phyloP scores from a whole-genome alignment of 2,797 vertebrate species.

The Babyrousa celebensis region DNA sequence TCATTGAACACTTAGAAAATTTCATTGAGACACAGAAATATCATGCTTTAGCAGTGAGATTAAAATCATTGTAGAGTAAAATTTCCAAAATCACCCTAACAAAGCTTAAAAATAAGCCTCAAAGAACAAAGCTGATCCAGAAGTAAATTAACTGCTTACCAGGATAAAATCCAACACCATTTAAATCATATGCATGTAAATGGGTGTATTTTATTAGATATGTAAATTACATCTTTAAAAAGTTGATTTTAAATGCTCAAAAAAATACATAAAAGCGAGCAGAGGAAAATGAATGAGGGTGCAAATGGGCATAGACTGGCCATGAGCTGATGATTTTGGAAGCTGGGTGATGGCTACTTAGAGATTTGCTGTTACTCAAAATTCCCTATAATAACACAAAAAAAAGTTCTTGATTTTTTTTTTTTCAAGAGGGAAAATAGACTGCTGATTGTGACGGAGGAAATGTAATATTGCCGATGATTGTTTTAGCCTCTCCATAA shows the following conservation, averaged over 20 bases:
- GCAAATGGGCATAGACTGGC: neutral
- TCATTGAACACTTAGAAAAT: conserved; percentile 21
- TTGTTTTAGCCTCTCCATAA: neutral
- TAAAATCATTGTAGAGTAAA: neutral
- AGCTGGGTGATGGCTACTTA: neutral
- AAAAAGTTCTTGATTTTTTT: neutral
- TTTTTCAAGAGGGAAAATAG: neutral
- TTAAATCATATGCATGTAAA: neutral
- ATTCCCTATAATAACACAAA: neutral
- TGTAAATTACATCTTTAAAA: neutral
- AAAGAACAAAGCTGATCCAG: neutral
- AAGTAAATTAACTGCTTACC: neutral
- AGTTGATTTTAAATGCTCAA: neutral
- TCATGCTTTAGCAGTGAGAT: neutral
- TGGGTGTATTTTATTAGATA: neutral
- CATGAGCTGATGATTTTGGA: neutral
- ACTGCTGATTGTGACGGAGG: neutral
- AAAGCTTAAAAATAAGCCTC: neutral
- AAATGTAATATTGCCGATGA: neutral
- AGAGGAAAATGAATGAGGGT: neutral
- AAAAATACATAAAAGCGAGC: conserved; percentile 8
- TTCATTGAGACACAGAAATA: neutral
- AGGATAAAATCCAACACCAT: neutral
- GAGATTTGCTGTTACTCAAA: neutral
- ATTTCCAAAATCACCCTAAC: neutral